phyloP scores from a whole-genome alignment of 2,113 vertebrate species.

The Oreochromis spilurus region DNA sequence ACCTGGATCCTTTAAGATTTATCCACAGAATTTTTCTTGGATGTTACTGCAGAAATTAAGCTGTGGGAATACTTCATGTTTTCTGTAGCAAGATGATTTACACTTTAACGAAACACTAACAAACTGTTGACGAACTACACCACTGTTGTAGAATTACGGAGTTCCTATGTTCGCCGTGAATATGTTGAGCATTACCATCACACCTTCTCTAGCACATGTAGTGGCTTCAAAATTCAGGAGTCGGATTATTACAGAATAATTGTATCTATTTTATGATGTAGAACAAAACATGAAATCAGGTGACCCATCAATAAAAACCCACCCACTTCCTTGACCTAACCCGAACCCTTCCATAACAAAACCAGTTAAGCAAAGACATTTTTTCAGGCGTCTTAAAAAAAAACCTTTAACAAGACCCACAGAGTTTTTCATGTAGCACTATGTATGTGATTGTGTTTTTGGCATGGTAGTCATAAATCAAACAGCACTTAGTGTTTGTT shows the following conservation, averaged over 20 bases:
- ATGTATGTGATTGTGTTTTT: neutral
- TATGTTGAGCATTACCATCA: neutral
- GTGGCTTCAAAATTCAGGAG: neutral
- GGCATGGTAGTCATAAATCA: neutral
- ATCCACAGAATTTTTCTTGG: neutral
- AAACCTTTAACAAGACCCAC: neutral
- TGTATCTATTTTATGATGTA: neutral
- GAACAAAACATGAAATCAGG: neutral
- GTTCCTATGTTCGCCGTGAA: neutral
- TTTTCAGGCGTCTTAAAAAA: neutral
- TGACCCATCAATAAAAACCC: neutral
- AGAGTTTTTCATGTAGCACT: neutral
- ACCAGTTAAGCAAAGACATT: neutral
- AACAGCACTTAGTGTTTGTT: neutral
- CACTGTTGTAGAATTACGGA: neutral
- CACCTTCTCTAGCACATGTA: neutral
- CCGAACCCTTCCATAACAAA: neutral
- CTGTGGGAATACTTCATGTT: neutral
- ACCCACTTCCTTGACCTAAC: neutral
- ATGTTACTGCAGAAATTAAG: neutral
- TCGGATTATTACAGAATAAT: neutral
- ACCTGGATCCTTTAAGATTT: neutral
- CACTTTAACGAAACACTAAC: neutral
- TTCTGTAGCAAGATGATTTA: neutral
- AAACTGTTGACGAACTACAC: neutral